These are phyloP conservation scores for Tragelaphus strepsiceros DNA, from an alignment of 2,113 vertebrate genomes.

Conservation along the genomic window DNA sequence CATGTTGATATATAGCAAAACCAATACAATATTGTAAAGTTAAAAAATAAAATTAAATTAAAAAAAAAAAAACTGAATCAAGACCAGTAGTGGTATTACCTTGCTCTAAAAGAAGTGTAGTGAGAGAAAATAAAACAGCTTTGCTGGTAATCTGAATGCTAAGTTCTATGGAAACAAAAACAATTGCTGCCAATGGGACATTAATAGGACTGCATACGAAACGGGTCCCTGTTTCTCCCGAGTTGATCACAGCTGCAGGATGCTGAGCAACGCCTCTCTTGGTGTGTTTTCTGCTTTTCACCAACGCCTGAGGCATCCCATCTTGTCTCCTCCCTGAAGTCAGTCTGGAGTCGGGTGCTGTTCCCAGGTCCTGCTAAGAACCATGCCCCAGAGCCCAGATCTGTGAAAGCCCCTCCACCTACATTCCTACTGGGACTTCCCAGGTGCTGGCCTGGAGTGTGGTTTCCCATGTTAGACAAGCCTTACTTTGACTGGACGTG, in stretches of 20 bases:
- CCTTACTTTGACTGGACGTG: background rate
- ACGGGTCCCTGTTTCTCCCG: background rate
- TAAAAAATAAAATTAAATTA: too few relatives aligned
- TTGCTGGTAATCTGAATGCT: background rate
- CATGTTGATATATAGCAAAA: too few relatives aligned
- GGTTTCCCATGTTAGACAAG: background rate
- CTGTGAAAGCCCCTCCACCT: background rate
- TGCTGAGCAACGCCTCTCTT: background rate
- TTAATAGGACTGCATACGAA: background rate
- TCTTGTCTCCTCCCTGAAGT: background rate
- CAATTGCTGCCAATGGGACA: background rate
- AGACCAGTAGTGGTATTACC: background rate
- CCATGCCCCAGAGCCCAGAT: background rate
- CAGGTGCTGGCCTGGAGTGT: accelerated
- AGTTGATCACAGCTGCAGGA: background rate
- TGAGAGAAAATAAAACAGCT: background rate
- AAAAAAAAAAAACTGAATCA: too few relatives aligned
- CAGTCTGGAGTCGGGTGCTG: background rate
- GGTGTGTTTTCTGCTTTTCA: background rate
- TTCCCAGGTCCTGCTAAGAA: background rate
- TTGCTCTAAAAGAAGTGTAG: background rate
- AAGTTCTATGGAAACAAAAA: background rate
- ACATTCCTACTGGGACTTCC: background rate
- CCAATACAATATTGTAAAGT: too few relatives aligned
- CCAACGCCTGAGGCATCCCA: background rate